Conservation (phyloP, 37 sponge, comb jelly and placozoan genomes). For the Dysidea cf. avara region DNA sequence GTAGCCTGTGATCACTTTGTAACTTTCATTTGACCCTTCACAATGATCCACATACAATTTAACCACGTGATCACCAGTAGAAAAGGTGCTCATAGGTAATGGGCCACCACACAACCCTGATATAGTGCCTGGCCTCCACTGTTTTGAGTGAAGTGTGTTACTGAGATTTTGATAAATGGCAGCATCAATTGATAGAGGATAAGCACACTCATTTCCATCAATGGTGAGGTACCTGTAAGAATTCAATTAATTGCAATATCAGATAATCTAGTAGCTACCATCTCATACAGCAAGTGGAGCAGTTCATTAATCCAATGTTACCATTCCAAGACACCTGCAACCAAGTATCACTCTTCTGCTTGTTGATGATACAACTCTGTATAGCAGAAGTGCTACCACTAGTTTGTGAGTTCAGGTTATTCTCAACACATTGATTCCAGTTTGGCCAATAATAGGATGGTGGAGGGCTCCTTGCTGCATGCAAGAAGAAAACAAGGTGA, state of each 20-base stretch:
- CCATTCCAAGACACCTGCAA: constrained; percentile 58
- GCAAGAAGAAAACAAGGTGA: too few species aligned
- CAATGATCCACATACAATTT: too few species aligned
- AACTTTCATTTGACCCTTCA: too few species aligned
- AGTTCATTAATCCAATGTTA: constrained; percentile 58
- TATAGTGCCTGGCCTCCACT: constrained; percentile 31
- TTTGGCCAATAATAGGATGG: constrained; percentile 28
- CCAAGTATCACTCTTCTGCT: constrained; percentile 43
- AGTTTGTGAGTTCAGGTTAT: neutral
- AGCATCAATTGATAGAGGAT: constrained; percentile 58
- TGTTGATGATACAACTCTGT: constrained; percentile 32
- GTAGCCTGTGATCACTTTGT: too few species aligned
- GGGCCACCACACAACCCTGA: constrained; percentile 47
- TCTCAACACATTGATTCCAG: constrained; percentile 29
- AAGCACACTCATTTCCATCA: constrained; percentile 40
- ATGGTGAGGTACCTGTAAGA: too few species aligned
- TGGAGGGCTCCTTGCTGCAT: neutral
- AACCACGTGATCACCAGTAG: too few species aligned
- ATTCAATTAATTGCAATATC: constrained; percentile 53
- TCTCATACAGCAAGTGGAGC: constrained; percentile 62
- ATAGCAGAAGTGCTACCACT: neutral
- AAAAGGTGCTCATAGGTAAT: too few species aligned
- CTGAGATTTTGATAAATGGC: constrained; percentile 33
- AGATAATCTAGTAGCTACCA: too few species aligned
- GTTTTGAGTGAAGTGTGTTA: neutral